Conservation (phyloP, 2,888 invertebrate species). For the Drosophila peninsularis region DNA sequence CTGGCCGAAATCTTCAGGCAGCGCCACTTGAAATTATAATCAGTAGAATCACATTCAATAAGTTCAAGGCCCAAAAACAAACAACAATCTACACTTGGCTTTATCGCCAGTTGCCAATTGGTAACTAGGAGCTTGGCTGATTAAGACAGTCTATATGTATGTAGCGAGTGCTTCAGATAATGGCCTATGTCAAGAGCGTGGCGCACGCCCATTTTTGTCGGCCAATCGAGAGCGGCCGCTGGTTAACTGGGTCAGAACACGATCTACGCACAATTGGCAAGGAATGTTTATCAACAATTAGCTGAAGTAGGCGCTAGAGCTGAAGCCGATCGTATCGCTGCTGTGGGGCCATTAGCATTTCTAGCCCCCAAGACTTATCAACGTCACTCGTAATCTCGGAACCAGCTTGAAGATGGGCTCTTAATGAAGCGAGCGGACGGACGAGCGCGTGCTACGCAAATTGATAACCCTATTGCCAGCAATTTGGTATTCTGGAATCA, state of each 20-base stretch:
- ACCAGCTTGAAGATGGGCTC: slow-evolving; percentile 54
- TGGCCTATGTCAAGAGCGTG: slow-evolving; percentile 46
- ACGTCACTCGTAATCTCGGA: slow-evolving; percentile 40
- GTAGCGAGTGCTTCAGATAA: slow-evolving; percentile 15
- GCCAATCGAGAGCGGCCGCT: slow-evolving; percentile 19
- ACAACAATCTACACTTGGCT: neutral
- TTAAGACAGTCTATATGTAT: neutral
- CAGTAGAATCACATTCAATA: neutral
- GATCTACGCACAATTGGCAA: slow-evolving; percentile 14
- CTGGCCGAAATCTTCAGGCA: neutral
- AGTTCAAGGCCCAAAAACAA: neutral
- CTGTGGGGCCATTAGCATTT: slow-evolving; percentile 43
- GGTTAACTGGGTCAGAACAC: slow-evolving; percentile 38
- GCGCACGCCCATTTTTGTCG: slow-evolving; percentile 38
- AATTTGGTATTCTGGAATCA: slow-evolving; percentile 13
- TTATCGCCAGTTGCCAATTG: slow-evolving; percentile 1
- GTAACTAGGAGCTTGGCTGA: neutral
- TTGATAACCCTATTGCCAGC: slow-evolving; percentile 46
- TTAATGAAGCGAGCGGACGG: slow-evolving; percentile 34
- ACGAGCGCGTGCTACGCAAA: slow-evolving; percentile 23
- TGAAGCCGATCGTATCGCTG: slow-evolving; percentile 9
- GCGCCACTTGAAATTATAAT: neutral
- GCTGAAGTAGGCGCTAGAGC: neutral
- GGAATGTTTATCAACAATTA: slow-evolving; percentile 16
- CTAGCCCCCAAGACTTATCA: slow-evolving; percentile 23